Percentiles rank a stretch among this genome's conserved stretches.
These are phyloP conservation scores for Drosophila kokeensis DNA, from an alignment of 2,888 invertebrate species.

Conservation along the genomic window DNA sequence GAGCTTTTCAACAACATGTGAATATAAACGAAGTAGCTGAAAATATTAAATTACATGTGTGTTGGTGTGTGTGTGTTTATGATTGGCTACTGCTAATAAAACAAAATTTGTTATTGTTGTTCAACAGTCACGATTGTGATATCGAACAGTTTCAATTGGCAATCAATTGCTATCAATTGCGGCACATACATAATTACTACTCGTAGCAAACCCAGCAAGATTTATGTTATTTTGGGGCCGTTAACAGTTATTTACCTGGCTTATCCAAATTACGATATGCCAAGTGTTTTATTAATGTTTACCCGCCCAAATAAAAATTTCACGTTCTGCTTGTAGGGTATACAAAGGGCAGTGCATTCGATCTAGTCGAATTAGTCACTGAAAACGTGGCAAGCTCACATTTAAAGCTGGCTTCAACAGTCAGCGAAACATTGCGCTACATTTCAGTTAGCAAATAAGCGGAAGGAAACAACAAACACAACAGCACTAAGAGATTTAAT, in stretches of 20 bases:
- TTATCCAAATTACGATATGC: constrained; percentile 3
- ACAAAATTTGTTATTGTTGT: constrained; percentile 30
- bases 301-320: constrained; percentile 41
- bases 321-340: constrained; percentile 37
- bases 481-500: constrained; percentile 10
- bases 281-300: constrained; percentile 39
- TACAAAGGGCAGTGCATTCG: constrained; percentile 5
- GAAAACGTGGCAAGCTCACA: constrained; percentile 60
- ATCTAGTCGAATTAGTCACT: constrained; percentile 6
- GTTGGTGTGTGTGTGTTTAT: constrained; percentile 13
- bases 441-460: constrained; percentile 7
- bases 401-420: background rate
- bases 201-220: constrained; percentile 1
- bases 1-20: constrained; percentile 10
- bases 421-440: constrained; percentile 1
- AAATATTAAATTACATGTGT: constrained; percentile 11
- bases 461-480: background rate
- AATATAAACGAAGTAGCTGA: constrained; percentile 1
- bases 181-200: constrained; percentile 7
- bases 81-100: constrained; percentile 33
- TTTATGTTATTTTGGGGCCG: constrained; percentile 5
- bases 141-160: constrained; percentile 10
- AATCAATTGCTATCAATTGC: constrained; percentile 34
- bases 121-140: constrained; percentile 1
- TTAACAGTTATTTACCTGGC: background rate